Base-by-base conservation (phyloP, 2,113 vertebrate species). In the Tylochromis polylepis region DNA sequence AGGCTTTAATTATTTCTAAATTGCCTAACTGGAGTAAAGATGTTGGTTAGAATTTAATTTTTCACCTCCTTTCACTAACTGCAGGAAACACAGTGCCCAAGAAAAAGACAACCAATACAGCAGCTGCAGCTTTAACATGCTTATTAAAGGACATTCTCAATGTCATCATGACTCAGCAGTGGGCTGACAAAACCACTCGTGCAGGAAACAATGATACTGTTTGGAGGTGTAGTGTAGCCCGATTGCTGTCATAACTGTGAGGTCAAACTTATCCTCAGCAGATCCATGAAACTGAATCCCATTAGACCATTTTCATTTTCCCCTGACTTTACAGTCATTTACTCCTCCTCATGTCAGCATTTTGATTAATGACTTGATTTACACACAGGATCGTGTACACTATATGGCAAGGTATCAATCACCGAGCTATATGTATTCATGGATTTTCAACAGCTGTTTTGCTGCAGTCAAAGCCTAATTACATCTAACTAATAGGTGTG, bases 81-180 rank as follows among this genome's bases (percentile, higher is more conserved):
- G 80, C 72, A 79, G 82, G 2, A 18, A 89, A 84, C 65, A 79
- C 31, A 14, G 46, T 8, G 43, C 20, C 46, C 9, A 49, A 75
- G 82, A 87, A 82, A 67, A 82, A 88, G 81, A 87, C 55, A 18
- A 86, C 87, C 62, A 58, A 81, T 85, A 90, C 92, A 92, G 87
- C 86, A 78, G 79, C 85, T 16, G 29, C 60, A 75, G 88, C 86
- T 91, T 57, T 90, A 90, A 90, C 79, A 82, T 10, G 12, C 87
- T 86, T 87, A 86, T 90, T 87, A 87, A 91, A 94, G 91, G 93
- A 93, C 94, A 82, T 65, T 88, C 87, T 92, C 92, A 93, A 93
- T 90, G 92, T 92, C 95, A 93, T 79, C 81, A 89, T 92, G 93
- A 95, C 88, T 95, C 91, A 90, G 92, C 91, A 84, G 78, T 53